These are phyloP conservation scores for Adineta ricciae DNA, from an alignment of 2,888 invertebrate genomes.

Conservation along the genomic window DNA sequence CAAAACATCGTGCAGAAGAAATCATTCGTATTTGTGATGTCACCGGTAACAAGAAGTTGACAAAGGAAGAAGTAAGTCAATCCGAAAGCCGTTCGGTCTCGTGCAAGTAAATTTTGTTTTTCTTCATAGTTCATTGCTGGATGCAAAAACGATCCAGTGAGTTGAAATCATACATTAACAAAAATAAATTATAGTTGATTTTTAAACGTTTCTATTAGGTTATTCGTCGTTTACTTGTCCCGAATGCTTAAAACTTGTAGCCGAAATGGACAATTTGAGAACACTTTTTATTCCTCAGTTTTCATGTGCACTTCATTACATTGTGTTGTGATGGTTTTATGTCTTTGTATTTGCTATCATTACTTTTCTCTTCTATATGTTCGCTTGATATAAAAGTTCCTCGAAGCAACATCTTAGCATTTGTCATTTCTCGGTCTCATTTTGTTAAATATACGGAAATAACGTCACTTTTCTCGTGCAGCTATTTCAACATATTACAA, in stretches of 20 bases:
- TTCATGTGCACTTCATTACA: not conserved
- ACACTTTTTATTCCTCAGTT: not conserved
- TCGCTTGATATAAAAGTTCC: not conserved
- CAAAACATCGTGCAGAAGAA: slow-evolving; percentile 15
- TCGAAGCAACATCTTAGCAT: not conserved
- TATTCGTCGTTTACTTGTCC: not conserved
- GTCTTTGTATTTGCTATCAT: not conserved
- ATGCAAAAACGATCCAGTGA: slow-evolving; percentile 14
- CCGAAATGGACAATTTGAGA: not conserved
- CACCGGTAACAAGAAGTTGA: slow-evolving; percentile 15
- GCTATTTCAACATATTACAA: too few species aligned
- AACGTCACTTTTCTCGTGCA: too few species aligned
- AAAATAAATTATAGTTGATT: not conserved
- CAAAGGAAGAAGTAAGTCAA: not conserved
- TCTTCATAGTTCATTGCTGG: not conserved
- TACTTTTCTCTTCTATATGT: not conserved
- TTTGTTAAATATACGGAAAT: not conserved
- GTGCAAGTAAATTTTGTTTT: not conserved
- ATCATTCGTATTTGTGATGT: not conserved
- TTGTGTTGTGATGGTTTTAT: not conserved
- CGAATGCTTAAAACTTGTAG: not conserved
- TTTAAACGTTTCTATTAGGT: not conserved
- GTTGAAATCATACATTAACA: not conserved
- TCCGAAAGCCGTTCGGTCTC: too few species aligned
- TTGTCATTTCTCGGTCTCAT: not conserved